Base-by-base conservation (phyloP, 1,140 invertebrate genomes). In the Phymorhynchus buccinoides region DNA sequence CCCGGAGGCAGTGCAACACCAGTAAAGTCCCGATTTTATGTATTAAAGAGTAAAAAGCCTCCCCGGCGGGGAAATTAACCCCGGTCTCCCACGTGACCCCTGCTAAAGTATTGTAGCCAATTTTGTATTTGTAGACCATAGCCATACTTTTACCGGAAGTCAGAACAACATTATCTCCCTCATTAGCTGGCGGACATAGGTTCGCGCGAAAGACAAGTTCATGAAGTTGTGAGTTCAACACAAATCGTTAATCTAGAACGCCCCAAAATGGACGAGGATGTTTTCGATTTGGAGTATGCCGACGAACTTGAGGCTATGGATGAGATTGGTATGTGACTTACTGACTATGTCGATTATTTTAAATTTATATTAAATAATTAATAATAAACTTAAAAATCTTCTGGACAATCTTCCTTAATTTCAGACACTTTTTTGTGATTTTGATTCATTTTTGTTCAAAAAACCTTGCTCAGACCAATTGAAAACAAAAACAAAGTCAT, bases 291-390 rank as follows among this genome's bases (percentile, higher is more conserved):
- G n/a, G 77, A 79, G 42, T 79, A 79, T 79, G 77, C 77, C 3
- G 77, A 79, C 32, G 77, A 79, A 79, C 77, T 79, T 14, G 77
- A 79, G 27, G 77, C 77, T 32, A 48, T 79, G 18, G 77, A 79
- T 7, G 77, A 52, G 3, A 22, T 78, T 42, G 75, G 75, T 78
- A 52, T 30, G 77, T 32, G 37, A 39, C 18, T 7, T 77, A 6
- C 3, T 30, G 6, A 16, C 35, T 35, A 35, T 77, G 4, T 77
- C 27, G 6, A 37, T 35, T 6, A 12, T 35, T 77, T 42, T 66
- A 2, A 66, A 66, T 7, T 30, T 66, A n/a, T 22, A 66, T 27
- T 22, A n/a, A 1, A 30, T n/a, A 27, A 7, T 66, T 66, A 30
- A 66, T n/a, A 22, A 66, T 66, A 66, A 66, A n/a, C 7, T 7